These are phyloP conservation scores for Drosophila neocordata DNA, from an alignment of 1,140 invertebrate species.

Conservation along the genomic window DNA sequence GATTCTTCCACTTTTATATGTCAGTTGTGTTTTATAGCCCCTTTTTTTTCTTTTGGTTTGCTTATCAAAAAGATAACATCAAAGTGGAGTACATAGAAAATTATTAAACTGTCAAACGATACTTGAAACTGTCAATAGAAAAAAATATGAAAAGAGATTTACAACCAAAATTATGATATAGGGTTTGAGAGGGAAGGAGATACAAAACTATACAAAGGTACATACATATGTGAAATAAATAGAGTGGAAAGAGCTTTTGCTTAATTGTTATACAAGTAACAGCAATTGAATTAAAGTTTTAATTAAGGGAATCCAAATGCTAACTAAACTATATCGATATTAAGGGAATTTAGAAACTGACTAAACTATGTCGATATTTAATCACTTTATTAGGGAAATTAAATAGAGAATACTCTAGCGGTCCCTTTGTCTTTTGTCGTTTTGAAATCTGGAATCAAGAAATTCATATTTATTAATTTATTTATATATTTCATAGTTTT, in stretches of 20 bases:
- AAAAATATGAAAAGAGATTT: constrained; percentile 10
- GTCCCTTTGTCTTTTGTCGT: no score
- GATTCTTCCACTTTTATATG: constrained; percentile 4
- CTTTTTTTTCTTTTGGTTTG: not conserved
- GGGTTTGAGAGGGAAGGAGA: not conserved
- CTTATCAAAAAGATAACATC: constrained; percentile 43
- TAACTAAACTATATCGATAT: no score
- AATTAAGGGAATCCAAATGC: not conserved
- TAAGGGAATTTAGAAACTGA: no score
- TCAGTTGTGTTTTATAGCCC: constrained; percentile 4
- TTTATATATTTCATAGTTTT: no score
- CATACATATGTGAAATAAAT: not conserved
- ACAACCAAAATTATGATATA: constrained; percentile 41
- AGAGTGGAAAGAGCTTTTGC: not conserved
- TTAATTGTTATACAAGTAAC: constrained; percentile 1
- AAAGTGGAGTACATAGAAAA: constrained; percentile 42
- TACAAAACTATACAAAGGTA: no score
- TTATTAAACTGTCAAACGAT: constrained; percentile 64
- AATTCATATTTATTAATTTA: no score
- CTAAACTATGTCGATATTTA: no score
- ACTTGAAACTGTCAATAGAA: constrained; percentile 45
- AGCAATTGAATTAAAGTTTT: not conserved
- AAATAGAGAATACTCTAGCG: no score
- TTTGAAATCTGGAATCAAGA: no score
- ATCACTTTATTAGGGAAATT: no score